phyloP scores from a whole-genome alignment of 2,888 invertebrate genomes.

The Drosophila quinaria region DNA sequence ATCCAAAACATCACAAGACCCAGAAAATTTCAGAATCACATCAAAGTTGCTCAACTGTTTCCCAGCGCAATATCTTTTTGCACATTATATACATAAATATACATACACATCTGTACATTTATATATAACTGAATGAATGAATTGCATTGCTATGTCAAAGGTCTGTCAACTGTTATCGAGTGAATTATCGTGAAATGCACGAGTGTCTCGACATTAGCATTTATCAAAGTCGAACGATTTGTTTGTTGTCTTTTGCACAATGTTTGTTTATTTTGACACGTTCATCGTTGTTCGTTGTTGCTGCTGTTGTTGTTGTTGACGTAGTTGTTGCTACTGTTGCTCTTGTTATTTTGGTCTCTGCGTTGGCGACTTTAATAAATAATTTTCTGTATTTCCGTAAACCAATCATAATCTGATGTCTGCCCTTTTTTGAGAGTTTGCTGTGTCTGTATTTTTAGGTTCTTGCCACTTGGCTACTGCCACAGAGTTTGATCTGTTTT shows the following conservation, averaged over 20 bases:
- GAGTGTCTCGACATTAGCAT: slow-evolving; percentile 19
- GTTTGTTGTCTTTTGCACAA: slow-evolving; percentile 56
- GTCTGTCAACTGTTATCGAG: slow-evolving; percentile 12
- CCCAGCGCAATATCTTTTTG: not conserved
- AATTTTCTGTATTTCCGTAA: slow-evolving; percentile 52
- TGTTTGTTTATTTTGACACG: slow-evolving; percentile 76
- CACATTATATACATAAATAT: not conserved
- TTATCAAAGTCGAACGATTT: slow-evolving; percentile 39
- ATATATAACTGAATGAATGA: not conserved
- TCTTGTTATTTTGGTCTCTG: slow-evolving; percentile 26
- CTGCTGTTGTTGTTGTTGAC: slow-evolving; percentile 15
- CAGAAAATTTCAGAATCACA: not conserved
- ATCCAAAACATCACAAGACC: not conserved
- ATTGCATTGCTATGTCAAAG: slow-evolving; percentile 4
- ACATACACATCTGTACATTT: not conserved
- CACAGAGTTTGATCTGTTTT: slow-evolving; percentile 44
- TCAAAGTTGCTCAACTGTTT: not conserved
- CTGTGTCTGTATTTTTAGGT: slow-evolving; percentile 55
- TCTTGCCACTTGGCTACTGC: slow-evolving; percentile 25
- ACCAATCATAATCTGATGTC: slow-evolving; percentile 20
- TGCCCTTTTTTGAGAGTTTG: slow-evolving; percentile 35
- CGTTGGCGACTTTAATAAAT: slow-evolving; percentile 60
- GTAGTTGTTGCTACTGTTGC: slow-evolving; percentile 16
- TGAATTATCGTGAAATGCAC: slow-evolving; percentile 3
- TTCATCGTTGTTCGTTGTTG: slow-evolving; percentile 26